These are phyloP conservation scores for Alviniconcha marisindica DNA, from an alignment of 1,140 invertebrate species.

Conservation along the genomic window DNA sequence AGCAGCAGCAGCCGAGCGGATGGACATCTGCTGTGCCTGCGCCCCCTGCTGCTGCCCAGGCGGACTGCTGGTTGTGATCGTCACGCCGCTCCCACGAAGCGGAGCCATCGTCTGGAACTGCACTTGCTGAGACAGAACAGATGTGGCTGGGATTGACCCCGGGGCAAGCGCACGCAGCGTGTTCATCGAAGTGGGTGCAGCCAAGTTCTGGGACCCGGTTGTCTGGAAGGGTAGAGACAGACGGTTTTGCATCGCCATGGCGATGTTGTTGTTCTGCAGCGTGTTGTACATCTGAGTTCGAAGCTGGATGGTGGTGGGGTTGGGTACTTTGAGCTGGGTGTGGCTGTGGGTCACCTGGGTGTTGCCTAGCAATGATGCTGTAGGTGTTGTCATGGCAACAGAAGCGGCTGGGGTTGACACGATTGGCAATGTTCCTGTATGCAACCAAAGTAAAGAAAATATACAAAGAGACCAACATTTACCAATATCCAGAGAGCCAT, in stretches of 20 bases:
- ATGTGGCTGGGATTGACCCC: background rate
- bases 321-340: conserved; percentile 43
- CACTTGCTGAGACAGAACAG: conserved; percentile 19
- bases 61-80: conserved; percentile 8
- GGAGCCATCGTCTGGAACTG: conserved; percentile 33
- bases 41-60: conserved; percentile 6
- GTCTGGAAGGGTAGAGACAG: conserved; percentile 31
- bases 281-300: conserved; percentile 24
- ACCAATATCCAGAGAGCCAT: background rate
- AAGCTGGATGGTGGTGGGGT: conserved; percentile 35
- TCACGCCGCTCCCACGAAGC: background rate
- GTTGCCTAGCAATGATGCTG: conserved; percentile 9
- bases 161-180: conserved; percentile 18
- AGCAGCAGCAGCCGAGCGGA: background rate
- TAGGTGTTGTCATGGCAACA: background rate
- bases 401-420: background rate
- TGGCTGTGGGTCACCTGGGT: conserved; percentile 32
- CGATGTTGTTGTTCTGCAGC: conserved; percentile 30
- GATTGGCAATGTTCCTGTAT: background rate
- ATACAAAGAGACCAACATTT: background rate
- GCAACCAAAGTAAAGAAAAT: background rate
- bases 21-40: conserved; percentile 22
- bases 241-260: conserved; percentile 36
- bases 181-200: conserved; percentile 15
- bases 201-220: conserved; percentile 7